phyloP scores from a whole-genome alignment of 2,113 vertebrate genomes.

The Pogona vitticeps region DNA sequence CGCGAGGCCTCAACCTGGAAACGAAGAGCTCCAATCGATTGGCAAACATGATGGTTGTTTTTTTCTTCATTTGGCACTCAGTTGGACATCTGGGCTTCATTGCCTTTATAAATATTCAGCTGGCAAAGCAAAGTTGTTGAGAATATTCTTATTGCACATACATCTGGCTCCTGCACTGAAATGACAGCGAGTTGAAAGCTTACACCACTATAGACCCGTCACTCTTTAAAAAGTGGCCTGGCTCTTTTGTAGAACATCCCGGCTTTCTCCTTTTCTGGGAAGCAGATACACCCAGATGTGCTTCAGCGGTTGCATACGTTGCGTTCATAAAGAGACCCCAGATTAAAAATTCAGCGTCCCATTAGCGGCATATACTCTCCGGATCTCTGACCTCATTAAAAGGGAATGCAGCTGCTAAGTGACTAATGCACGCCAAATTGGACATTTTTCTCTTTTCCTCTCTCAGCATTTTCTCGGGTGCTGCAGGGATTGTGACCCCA shows the following conservation, averaged over 20 bases:
- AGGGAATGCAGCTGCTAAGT: not conserved
- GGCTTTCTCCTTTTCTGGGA: not conserved
- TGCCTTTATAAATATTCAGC: no score
- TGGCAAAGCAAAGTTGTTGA: not conserved
- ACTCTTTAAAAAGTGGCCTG: not conserved
- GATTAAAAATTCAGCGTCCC: slow-evolving; percentile 9
- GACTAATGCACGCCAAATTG: not conserved
- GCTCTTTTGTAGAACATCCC: not conserved
- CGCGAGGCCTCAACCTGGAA: no score
- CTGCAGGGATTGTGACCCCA: not conserved
- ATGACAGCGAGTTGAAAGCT: not conserved
- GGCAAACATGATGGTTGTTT: no score
- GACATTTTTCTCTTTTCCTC: not conserved
- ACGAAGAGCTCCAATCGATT: no score
- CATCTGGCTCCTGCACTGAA: not conserved
- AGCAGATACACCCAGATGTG: not conserved
- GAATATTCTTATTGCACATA: no score
- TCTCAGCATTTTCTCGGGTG: not conserved
- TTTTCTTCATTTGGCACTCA: not conserved
- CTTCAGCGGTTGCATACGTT: not conserved
- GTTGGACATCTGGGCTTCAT: not conserved
- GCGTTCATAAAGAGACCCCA: not conserved
- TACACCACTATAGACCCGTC: not conserved
- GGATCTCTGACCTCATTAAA: slow-evolving; percentile 14
- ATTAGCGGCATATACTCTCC: not conserved